Percentiles rank a stretch among this genome's conserved stretches.
phyloP scores from a whole-genome alignment of 1,140 invertebrate species.

The Polypedilum pembai region DNA sequence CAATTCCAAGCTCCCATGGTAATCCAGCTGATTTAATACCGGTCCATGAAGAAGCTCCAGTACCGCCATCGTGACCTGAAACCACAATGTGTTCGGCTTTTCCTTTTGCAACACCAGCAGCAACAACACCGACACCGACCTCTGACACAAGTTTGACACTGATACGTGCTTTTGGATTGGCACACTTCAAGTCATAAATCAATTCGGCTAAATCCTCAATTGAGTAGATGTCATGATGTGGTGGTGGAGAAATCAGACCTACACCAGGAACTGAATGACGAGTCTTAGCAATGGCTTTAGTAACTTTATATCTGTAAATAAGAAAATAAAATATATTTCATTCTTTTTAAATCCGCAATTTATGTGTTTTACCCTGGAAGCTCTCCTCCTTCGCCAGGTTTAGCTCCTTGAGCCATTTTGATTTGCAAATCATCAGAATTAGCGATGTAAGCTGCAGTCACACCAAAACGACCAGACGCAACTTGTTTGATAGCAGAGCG shows the following conservation, averaged over 20 bases:
- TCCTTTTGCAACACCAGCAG: slow-evolving; percentile 95
- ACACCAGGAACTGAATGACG: slow-evolving; percentile 94
- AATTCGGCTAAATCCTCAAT: slow-evolving; percentile 98
- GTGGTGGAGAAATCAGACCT: slow-evolving; percentile 96
- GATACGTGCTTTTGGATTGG: slow-evolving; percentile 91
- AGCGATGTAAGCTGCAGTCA: slow-evolving; percentile 92
- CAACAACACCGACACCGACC: slow-evolving; percentile 96
- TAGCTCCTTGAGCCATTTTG: slow-evolving; percentile 98
- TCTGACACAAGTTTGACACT: slow-evolving; percentile 98
- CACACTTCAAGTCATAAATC: slow-evolving; percentile 97
- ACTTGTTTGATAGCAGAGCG: slow-evolving; percentile 85
- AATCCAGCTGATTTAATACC: slow-evolving; percentile 91
- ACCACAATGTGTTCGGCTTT: slow-evolving; percentile 98
- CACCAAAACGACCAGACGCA: slow-evolving; percentile 95
- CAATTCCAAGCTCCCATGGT: slow-evolving; percentile 95
- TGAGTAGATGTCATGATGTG: slow-evolving; percentile 99
- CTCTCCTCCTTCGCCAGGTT: slow-evolving; percentile 93
- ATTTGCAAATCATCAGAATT: slow-evolving; percentile 96
- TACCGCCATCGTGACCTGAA: slow-evolving; percentile 97
- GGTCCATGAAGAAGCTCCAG: slow-evolving; percentile 96
- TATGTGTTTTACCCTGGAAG: slow-evolving; percentile 69
- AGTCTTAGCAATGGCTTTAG: slow-evolving; percentile 89
- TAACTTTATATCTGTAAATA: slow-evolving; percentile 56
- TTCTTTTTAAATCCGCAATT: too few species aligned
- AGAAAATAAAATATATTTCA: too few species aligned